A percentile compares a stretch with the other conserved stretches of the same genome.
Evolutionary conservation across 2,888 invertebrate genomes (phyloP).

Genomic region (Endotricha flammealis): DNA sequence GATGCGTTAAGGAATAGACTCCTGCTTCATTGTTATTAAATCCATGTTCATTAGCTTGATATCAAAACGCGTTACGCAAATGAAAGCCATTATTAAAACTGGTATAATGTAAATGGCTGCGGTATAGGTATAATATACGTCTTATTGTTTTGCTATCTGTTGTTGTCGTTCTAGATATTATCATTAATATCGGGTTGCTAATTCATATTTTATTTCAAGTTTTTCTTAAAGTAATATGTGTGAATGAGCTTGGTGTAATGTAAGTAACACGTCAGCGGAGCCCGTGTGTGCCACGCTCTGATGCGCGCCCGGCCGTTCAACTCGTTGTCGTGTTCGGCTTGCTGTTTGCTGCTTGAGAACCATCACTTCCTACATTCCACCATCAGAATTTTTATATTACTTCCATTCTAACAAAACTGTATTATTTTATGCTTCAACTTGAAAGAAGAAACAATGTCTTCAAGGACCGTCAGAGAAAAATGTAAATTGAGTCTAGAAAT

Average conservation of each 20-base stretch:
- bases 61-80: slow-evolving; percentile 23
- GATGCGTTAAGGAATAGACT: slow-evolving; percentile 33
- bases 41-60: slow-evolving; percentile 51
- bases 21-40: slow-evolving; percentile 52
- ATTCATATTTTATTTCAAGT: slow-evolving; percentile 1
- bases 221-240: slow-evolving; percentile 12
- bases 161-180: too few relatives aligned
- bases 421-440: too few relatives aligned
- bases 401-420: too few relatives aligned
- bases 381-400: slow-evolving; percentile 24
- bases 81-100: slow-evolving; percentile 17
- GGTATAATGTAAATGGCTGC: background rate
- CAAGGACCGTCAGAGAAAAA: too few relatives aligned
- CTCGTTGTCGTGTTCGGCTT: slow-evolving; percentile 57
- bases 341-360: slow-evolving; percentile 54
- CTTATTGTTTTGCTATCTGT: too few relatives aligned
- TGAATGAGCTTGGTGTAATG: slow-evolving; percentile 25
- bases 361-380: slow-evolving; percentile 61
- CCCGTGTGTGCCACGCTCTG: slow-evolving; percentile 58
- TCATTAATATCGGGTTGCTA: background rate
- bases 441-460: too few relatives aligned
- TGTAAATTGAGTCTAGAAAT: too few relatives aligned
- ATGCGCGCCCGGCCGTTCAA: slow-evolving; percentile 63
- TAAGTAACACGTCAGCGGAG: slow-evolving; percentile 35
- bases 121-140: too few relatives aligned